Evolutionary conservation across 1,140 invertebrate genomes (phyloP).

Genomic region (Cherax quadricarinatus): DNA sequence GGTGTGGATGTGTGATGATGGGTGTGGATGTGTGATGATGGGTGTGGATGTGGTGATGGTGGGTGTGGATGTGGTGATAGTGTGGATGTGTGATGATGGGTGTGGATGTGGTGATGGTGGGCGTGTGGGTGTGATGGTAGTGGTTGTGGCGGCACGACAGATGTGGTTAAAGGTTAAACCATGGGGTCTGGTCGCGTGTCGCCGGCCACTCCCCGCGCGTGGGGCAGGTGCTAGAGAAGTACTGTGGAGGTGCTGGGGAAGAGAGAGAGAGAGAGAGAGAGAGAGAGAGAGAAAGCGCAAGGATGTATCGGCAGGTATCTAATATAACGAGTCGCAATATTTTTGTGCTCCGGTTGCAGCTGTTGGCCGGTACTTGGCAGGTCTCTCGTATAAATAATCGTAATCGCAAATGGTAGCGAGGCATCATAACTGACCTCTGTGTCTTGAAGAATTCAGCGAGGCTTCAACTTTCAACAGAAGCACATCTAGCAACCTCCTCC

Average conservation of each 20-base stretch:
- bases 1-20: background rate
- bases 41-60: no score
- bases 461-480: no score
- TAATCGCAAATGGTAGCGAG: background rate
- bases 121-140: background rate
- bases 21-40: no score
- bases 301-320: background rate
- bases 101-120: background rate
- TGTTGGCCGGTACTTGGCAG: background rate
- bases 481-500: background rate
- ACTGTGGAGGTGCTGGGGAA: background rate
- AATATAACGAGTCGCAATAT: background rate
- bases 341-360: background rate
- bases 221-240: background rate
- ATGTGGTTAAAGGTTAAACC: constrained; percentile 31
- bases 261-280: background rate
- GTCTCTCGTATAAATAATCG: background rate
- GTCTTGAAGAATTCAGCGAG: background rate
- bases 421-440: background rate
- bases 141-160: constrained; percentile 29
- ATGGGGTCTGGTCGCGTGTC: constrained; percentile 11
- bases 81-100: background rate
- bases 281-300: background rate
- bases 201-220: background rate
- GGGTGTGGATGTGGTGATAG: background rate